phyloP scores from a whole-genome alignment of 2,113 vertebrate species.

The Alaudala cheleensis region DNA sequence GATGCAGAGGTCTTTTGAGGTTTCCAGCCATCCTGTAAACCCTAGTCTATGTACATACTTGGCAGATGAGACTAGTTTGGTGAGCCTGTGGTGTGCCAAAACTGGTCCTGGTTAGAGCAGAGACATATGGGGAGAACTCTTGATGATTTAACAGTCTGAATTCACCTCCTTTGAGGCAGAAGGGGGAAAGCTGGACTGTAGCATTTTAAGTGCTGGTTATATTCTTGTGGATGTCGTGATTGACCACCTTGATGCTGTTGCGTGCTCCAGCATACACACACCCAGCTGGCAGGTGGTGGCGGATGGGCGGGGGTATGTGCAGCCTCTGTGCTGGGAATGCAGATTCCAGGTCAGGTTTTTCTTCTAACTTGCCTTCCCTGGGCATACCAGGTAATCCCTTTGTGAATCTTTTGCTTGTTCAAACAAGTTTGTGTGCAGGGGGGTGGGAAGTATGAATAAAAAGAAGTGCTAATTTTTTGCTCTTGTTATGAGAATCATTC shows the following conservation, averaged over 20 bases:
- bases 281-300: neutral
- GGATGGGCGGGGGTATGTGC: neutral
- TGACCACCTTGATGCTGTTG: neutral
- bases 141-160: neutral
- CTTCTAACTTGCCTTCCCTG: neutral
- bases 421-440: conserved; percentile 46
- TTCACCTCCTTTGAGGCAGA: neutral
- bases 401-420: conserved; percentile 60
- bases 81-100: neutral
- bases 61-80: neutral
- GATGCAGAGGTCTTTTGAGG: neutral
- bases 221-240: neutral
- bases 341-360: conserved; percentile 64
- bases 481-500: neutral
- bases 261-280: neutral
- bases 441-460: neutral
- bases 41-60: neutral
- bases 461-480: neutral
- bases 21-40: neutral
- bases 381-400: conserved; percentile 37
- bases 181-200: neutral
- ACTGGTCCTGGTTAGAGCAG: neutral
- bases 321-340: neutral
- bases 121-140: rapidly evolving
- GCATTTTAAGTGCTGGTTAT: neutral